Evolutionary conservation across 2,797 vertebrate species (phyloP), one percentile per base, ranked within the genome.

Genomic region (Phoxinus dragarum): DNA sequence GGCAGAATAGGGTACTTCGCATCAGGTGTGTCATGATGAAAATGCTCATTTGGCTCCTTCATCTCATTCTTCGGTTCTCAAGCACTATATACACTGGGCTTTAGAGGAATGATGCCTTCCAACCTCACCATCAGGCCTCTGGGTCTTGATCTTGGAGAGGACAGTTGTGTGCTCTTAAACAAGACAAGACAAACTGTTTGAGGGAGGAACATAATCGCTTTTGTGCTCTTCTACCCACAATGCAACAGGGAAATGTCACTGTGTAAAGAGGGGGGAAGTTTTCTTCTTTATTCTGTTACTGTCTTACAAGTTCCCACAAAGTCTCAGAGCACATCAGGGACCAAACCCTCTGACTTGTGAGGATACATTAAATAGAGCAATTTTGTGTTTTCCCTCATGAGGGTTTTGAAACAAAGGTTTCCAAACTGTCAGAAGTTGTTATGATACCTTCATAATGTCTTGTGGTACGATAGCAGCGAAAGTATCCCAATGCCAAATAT

Each of bases 241-340:
- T 83, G 67, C 47, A 84, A n/a, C 42, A 76, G 86, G 88, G 64
- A 91, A 90, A 89, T 77, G 49, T 42, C 71, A 44, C 14, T 27
- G 56, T 38, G 59, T 34, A 61, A 68, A 44, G 61, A 47, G 47
- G 34, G 68, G 84, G 49, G 84, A 86, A 73, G 69, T 86, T 71
- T 67, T 17, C 38, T 76, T 34, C 52, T 81, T 77, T 64, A n/a
- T 54, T 69, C 54, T 27, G 44, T 42, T 77, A 36, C 74, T 2
- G 40, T 9, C 64, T 56, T 44, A 44, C 52, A 74, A 84, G 71
- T 73, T 59, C 71, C 27, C 73, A 52, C 71, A 80, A 77, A 84
- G 73, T 44, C 40, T 17, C 23, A 11, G 67, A 81, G 81, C 9
- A 34, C 59, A 36, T 59, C 68, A 23, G 76, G 64, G 82, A 83